Evolutionary conservation across 2,113 vertebrate genomes (phyloP).

Genomic region (Notothenia coriiceps): DNA sequence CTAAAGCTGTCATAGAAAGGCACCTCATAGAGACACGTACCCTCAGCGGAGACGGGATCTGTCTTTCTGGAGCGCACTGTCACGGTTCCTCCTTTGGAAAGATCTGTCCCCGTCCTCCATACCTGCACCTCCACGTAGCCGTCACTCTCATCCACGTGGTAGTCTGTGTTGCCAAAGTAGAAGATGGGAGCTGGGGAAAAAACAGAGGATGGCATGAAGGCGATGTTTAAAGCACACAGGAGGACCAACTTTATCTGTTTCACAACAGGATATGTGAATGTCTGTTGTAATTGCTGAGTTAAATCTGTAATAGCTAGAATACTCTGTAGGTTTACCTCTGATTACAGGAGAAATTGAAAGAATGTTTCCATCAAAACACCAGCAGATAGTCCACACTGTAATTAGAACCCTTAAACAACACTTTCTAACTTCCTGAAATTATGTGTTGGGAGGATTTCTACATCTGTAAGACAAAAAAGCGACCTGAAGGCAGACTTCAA

Average conservation of each 20-base stretch:
- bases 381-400: conserved; percentile 57
- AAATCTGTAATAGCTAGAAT: conserved; percentile 58
- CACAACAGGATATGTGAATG: conserved; percentile 44
- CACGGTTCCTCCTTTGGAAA: conserved; percentile 89
- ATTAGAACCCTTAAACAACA: conserved; percentile 61
- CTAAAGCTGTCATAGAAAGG: conserved; percentile 24
- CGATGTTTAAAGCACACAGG: conserved; percentile 14
- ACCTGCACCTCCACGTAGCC: conserved; percentile 89
- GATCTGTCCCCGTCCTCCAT: conserved; percentile 93
- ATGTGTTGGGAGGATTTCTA: conserved; percentile 45
- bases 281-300: conserved; percentile 57
- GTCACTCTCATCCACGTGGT: conserved; percentile 91
- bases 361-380: conserved; percentile 50
- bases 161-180: conserved; percentile 89
- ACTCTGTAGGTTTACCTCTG: conserved; percentile 41
- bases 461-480: conserved; percentile 32
- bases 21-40: conserved; percentile 77
- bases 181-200: conserved; percentile 88
- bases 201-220: conserved; percentile 17
- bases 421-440: conserved; percentile 62
- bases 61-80: conserved; percentile 92
- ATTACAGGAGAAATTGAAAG: conserved; percentile 66
- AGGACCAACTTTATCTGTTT: conserved; percentile 29
- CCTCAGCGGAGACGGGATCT: conserved; percentile 89
- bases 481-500: conserved; percentile 18